These are phyloP conservation scores for Leptinotarsa tumamoca DNA, from an alignment of 2,888 invertebrate genomes.

Conservation along the genomic window DNA sequence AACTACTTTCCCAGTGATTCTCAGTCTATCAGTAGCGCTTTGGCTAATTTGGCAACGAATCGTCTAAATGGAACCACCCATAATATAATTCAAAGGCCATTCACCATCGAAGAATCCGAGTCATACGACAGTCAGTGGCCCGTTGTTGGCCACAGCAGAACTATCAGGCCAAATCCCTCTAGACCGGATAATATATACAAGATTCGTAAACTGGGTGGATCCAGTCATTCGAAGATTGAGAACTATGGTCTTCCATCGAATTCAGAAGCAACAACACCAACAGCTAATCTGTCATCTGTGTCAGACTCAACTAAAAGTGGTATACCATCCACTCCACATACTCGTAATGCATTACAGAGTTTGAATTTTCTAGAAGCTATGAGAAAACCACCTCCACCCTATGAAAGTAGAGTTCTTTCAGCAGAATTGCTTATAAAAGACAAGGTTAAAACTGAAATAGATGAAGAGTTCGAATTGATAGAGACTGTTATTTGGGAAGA, in stretches of 20 bases:
- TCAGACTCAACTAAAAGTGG: conserved; percentile 11
- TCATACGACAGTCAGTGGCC: conserved; percentile 40
- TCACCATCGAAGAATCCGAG: conserved; percentile 36
- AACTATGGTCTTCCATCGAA: not conserved
- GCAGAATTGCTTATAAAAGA: not conserved
- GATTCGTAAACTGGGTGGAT: not conserved
- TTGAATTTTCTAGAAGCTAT: conserved; percentile 26
- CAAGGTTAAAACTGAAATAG: conserved; percentile 36
- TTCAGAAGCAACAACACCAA: not conserved
- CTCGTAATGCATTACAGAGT: too few species aligned
- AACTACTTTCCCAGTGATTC: conserved; percentile 13
- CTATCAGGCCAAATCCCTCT: not conserved
- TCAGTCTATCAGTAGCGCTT: conserved; percentile 26
- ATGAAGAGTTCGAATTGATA: conserved; percentile 43
- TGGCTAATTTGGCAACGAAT: conserved; percentile 29
- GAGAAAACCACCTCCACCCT: not conserved
- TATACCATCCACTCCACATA: too few species aligned
- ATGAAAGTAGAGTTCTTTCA: conserved; percentile 12
- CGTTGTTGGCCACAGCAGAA: conserved; percentile 29
- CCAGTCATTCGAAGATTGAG: not conserved
- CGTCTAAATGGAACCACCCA: not conserved
- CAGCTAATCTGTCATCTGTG: not conserved
- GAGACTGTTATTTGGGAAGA: conserved; percentile 42
- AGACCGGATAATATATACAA: not conserved
- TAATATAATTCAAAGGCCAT: not conserved